Conservation (phyloP, 2,888 invertebrate species). For the Drosophila nr. fundita region DNA sequence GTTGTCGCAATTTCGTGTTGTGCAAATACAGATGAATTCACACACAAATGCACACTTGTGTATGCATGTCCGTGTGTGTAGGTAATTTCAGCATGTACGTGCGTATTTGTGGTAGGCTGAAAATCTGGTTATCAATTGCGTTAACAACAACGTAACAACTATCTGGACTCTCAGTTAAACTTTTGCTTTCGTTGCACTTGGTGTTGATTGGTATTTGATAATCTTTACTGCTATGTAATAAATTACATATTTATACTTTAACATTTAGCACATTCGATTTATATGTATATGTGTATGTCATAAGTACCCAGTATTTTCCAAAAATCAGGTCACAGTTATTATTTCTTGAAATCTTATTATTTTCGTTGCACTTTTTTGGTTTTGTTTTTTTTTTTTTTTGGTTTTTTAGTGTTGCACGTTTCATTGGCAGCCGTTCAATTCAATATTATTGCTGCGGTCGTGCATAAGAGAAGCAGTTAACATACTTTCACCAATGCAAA, state of each 20-base stretch:
- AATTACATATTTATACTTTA: slow-evolving; percentile 2
- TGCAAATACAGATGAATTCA: slow-evolving; percentile 41
- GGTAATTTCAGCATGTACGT: background rate
- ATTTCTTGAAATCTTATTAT: slow-evolving; percentile 10
- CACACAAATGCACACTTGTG: background rate
- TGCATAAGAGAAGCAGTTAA: slow-evolving; percentile 64
- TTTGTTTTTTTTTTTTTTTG: slow-evolving; percentile 9
- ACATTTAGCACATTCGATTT: background rate
- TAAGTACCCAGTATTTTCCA: slow-evolving; percentile 17
- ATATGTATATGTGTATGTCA: background rate
- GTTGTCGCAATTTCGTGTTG: slow-evolving; percentile 42
- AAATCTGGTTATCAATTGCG: slow-evolving; percentile 48
- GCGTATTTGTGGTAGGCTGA: slow-evolving; percentile 22
- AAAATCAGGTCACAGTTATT: slow-evolving; percentile 27
- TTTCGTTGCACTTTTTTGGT: slow-evolving; percentile 37
- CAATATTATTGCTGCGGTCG: slow-evolving; percentile 38
- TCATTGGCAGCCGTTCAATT: slow-evolving; percentile 56
- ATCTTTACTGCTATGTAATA: slow-evolving; percentile 3
- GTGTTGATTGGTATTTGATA: background rate
- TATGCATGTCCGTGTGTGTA: background rate
- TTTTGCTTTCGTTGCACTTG: slow-evolving; percentile 7
- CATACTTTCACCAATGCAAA: slow-evolving; percentile 77
- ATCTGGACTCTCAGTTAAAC: slow-evolving; percentile 15
- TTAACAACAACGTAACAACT: slow-evolving; percentile 30
- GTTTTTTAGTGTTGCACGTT: slow-evolving; percentile 39